These are phyloP conservation scores for Athripsodes cinereus DNA, from an alignment of 2,888 invertebrate genomes.

Conservation along the genomic window DNA sequence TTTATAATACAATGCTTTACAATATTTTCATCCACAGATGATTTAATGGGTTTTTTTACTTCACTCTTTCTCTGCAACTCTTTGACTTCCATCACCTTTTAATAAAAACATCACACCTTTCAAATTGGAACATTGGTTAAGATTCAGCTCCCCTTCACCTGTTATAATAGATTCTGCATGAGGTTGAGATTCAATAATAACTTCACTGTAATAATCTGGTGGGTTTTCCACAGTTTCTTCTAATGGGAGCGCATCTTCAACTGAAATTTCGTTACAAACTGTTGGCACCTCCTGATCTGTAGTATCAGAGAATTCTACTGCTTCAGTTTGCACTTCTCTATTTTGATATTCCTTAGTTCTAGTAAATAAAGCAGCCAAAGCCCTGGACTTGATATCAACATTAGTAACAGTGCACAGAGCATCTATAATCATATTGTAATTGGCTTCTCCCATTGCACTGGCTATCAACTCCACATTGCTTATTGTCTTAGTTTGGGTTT, in stretches of 20 bases:
- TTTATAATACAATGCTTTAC: too few species aligned
- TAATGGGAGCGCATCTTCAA: too few species aligned
- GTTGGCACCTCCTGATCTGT: too few species aligned
- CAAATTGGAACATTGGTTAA: neutral
- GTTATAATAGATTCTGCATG: neutral
- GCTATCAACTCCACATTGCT: neutral
- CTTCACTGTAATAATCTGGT: neutral
- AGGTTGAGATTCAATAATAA: neutral
- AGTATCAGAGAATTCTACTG: neutral
- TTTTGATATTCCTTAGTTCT: neutral
- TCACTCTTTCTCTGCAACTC: neutral
- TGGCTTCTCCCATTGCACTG: neutral
- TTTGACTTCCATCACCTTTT: neutral
- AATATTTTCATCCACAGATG: too few species aligned
- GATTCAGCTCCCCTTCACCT: neutral
- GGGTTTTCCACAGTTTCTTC: too few species aligned
- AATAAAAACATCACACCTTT: neutral
- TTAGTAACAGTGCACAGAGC: neutral
- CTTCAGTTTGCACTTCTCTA: neutral
- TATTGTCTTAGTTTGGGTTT: neutral
- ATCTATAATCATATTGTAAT: neutral
- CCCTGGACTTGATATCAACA: neutral
- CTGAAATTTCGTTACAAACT: too few species aligned
- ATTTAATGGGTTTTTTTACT: too few species aligned
- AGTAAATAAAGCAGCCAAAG: neutral